phyloP scores from a whole-genome alignment of 2,888 invertebrate species.

The Eilema depressum region DNA sequence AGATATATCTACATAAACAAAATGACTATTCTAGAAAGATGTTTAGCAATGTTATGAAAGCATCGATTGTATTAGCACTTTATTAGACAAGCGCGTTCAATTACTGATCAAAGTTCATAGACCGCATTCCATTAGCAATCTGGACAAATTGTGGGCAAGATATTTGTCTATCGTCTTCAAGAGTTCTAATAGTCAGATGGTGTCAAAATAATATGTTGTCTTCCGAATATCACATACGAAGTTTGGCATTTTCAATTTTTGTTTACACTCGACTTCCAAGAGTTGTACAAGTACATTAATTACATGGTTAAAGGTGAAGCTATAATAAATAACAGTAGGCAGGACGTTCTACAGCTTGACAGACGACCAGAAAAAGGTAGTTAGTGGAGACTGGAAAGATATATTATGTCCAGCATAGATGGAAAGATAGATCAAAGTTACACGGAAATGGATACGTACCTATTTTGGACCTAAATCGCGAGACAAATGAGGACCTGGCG shows the following conservation, averaged over 20 bases:
- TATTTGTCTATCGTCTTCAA: conserved; percentile 14
- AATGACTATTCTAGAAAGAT: not conserved
- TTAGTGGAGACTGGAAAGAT: no score
- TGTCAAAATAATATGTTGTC: not conserved
- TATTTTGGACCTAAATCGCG: no score
- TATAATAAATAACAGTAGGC: not conserved
- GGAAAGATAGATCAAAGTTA: not conserved
- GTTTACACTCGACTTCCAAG: not conserved
- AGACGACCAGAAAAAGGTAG: not conserved
- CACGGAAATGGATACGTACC: no score
- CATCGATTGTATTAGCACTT: not conserved
- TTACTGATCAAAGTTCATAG: conserved; percentile 29
- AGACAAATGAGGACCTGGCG: no score
- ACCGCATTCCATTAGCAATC: conserved; percentile 28
- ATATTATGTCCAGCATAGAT: no score
- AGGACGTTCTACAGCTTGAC: not conserved
- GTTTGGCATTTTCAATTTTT: no score
- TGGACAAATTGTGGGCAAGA: conserved; percentile 23
- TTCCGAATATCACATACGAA: not conserved
- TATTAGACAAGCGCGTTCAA: not conserved
- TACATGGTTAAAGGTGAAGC: not conserved
- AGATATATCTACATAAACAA: not conserved
- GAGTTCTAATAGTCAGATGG: not conserved
- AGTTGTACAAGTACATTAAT: not conserved
- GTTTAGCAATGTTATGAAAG: not conserved